phyloP scores from a whole-genome alignment of 2,888 invertebrate species.

The Thymelicus acteon region DNA sequence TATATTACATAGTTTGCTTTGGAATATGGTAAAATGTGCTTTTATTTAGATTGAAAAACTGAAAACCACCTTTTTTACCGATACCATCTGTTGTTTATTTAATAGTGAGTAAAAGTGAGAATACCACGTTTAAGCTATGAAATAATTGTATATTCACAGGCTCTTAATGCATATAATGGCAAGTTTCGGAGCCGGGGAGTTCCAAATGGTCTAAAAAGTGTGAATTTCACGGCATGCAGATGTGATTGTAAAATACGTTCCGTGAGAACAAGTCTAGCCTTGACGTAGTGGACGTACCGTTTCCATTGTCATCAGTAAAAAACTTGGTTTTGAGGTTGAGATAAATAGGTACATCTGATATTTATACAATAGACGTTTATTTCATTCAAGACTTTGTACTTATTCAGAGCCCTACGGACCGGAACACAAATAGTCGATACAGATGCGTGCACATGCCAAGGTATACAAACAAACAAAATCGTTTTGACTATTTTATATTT shows the following conservation, averaged over 20 bases:
- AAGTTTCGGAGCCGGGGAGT: neutral
- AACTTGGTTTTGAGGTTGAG: slow-evolving; percentile 4
- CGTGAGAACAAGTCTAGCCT: slow-evolving; percentile 23
- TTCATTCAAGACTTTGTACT: neutral
- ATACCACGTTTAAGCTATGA: too few relatives aligned
- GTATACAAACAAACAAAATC: neutral
- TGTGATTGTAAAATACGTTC: slow-evolving; percentile 28
- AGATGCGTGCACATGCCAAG: too few relatives aligned
- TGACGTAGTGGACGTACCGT: slow-evolving; percentile 11
- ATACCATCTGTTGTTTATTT: too few relatives aligned
- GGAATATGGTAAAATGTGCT: too few relatives aligned
- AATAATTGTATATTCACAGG: too few relatives aligned
- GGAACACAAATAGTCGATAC: neutral
- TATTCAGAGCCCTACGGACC: neutral
- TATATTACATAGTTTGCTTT: too few relatives aligned
- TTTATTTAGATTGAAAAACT: too few relatives aligned
- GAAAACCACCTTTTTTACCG: too few relatives aligned
- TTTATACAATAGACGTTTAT: neutral
- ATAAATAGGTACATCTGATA: slow-evolving; percentile 23
- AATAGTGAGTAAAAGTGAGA: too few relatives aligned
- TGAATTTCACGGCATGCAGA: slow-evolving; percentile 12
- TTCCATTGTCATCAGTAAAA: slow-evolving; percentile 15
- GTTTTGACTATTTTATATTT: too few relatives aligned
- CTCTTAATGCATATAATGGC: too few relatives aligned
- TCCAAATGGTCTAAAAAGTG: neutral